phyloP scores from a whole-genome alignment of 1,140 invertebrate genomes.

The Drosophila serrata region DNA sequence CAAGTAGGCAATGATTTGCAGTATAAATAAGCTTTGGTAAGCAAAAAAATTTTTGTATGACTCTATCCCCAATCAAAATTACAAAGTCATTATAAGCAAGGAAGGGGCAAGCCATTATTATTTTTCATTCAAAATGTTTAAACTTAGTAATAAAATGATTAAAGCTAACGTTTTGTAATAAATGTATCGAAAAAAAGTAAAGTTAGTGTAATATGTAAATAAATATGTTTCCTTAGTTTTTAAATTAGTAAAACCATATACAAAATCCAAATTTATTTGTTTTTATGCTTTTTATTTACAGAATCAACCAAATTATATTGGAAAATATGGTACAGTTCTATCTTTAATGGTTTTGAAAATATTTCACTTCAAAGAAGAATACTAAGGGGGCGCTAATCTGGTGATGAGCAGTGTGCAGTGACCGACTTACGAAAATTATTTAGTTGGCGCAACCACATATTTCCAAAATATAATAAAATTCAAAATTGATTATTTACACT shows the following conservation, averaged over 20 bases:
- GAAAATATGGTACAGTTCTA: background rate
- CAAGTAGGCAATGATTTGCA: background rate
- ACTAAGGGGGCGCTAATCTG: background rate
- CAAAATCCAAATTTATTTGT: no score
- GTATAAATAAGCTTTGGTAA: background rate
- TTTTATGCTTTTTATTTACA: background rate
- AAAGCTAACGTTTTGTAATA: background rate
- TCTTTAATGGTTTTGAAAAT: background rate
- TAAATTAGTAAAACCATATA: background rate
- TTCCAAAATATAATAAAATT: no score
- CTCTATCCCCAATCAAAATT: background rate
- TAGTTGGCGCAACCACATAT: no score
- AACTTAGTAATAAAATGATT: background rate
- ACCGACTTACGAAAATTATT: no score
- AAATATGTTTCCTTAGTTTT: background rate
- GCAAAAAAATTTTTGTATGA: background rate
- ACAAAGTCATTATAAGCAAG: background rate
- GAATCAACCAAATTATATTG: background rate
- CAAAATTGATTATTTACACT: no score
- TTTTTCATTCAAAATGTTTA: background rate
- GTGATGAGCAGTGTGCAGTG: background rate
- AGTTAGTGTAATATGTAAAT: background rate
- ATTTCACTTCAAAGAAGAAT: background rate
- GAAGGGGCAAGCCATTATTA: background rate
- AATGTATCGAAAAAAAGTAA: background rate